Evolutionary conservation across 2,113 vertebrate species (phyloP), one percentile per base, ranked within the genome.

Genomic region (Nothobranchius furzeri): DNA sequence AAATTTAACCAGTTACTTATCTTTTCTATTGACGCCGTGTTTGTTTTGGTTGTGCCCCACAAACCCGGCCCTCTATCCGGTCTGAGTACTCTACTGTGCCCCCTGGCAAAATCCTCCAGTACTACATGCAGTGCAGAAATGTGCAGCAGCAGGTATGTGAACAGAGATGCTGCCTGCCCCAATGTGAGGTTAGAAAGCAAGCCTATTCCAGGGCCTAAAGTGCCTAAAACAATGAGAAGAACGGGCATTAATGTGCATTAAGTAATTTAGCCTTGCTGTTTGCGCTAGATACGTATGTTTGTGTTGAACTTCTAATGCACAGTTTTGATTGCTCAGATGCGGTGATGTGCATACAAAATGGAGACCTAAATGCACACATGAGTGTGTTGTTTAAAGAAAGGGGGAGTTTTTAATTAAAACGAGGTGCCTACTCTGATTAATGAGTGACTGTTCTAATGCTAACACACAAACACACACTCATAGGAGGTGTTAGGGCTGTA

Each of bases 351-450:
- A 83, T 83, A 59, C 61, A 3, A 68, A 69, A 83, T 76, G 60
- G 35, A 42, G 30, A 48, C 46, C 11, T 36, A 10, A 30, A 0
- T 4, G 13, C 46, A 0, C 76, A 53, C 45, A 57, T 45, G 47
- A 75, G 59, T 14, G 47, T 47, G 37, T 20, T 20, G 63, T 86
- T 62, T 62, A 64, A 37, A 68, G 42, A 56, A 58, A 60, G 61
- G 46, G 51, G 64, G 64, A 52, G 58, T 67, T 67, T 82, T 83
- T 81, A 89, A 89, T 89, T 87, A 81, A 85, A 61, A 62, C 49
- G 76, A 8, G 42, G 53, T 48, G 66, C 65, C 62, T 68, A 75
- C 45, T 14, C 79, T 64, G 81, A 84, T 79, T 86, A 75, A 81
- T 79, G 81, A 40, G 59, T n/a, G 63, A 46, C 35, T 49, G 47